These are phyloP conservation scores for Hydrophis major DNA, from an alignment of 2,797 vertebrate species.

Conservation along the genomic window DNA sequence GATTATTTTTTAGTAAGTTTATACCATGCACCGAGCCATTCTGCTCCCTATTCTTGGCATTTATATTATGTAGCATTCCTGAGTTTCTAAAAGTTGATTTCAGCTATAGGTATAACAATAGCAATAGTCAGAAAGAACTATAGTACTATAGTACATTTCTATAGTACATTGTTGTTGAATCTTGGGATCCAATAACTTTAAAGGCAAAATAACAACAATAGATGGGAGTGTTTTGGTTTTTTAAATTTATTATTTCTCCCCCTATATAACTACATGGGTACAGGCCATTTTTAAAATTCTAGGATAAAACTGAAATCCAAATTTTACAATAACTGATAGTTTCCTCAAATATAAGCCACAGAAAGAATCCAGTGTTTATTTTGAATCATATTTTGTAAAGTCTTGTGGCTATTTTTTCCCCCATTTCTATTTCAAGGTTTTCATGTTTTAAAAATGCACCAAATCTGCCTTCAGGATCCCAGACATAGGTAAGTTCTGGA, in stretches of 20 bases:
- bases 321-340: neutral
- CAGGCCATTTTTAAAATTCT: neutral
- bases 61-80: neutral
- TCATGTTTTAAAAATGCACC: neutral
- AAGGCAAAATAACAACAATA: neutral
- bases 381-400: neutral
- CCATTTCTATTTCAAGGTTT: neutral
- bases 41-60: neutral
- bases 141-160: too few relatives aligned
- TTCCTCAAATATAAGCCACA: neutral
- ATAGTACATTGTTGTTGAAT: neutral
- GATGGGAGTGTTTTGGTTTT: neutral
- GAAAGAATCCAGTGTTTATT: neutral
- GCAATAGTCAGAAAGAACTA: neutral
- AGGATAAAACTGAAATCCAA: neutral
- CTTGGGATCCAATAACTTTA: neutral
- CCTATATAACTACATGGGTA: too few relatives aligned
- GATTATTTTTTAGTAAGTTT: neutral
- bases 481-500: neutral
- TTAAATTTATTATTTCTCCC: neutral
- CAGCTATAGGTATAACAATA: neutral
- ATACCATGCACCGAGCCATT: neutral
- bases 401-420: neutral
- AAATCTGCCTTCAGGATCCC: neutral
- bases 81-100: neutral